Evolutionary conservation across 2,888 invertebrate genomes (phyloP).

Genomic region (Cosmia trapezina): DNA sequence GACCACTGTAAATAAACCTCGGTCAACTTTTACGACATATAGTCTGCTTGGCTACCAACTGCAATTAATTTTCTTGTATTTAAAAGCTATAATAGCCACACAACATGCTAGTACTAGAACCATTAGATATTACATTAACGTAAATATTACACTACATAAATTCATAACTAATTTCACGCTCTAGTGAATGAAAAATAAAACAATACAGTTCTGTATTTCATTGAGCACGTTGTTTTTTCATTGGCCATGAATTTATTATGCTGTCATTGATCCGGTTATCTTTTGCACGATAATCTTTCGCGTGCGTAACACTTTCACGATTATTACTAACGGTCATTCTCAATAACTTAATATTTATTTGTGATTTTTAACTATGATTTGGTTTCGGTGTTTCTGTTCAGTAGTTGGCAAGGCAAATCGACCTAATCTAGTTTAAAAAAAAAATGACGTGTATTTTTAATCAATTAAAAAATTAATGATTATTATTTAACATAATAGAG

Average conservation of each 20-base stretch:
- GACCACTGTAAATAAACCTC: neutral
- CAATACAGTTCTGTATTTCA: slow-evolving; percentile 41
- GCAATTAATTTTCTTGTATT: slow-evolving; percentile 14
- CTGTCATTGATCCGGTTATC: slow-evolving; percentile 29
- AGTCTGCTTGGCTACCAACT: neutral
- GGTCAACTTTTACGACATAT: neutral
- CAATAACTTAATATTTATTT: neutral
- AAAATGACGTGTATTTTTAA: neutral
- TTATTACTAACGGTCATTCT: neutral
- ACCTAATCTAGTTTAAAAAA: neutral
- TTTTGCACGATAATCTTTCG: slow-evolving; percentile 14
- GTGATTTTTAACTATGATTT: neutral
- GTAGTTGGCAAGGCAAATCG: neutral
- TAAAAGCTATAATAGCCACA: neutral
- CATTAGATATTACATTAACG: slow-evolving; percentile 17
- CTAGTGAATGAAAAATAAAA: slow-evolving; percentile 46
- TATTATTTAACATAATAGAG: too few species aligned
- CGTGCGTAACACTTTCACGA: slow-evolving; percentile 17
- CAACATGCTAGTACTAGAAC: neutral
- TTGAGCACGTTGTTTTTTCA: slow-evolving; percentile 30
- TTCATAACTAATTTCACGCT: slow-evolving; percentile 33
- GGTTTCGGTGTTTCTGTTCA: neutral
- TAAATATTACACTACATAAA: slow-evolving; percentile 15
- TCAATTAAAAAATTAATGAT: too few species aligned
- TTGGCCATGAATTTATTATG: slow-evolving; percentile 37